Conservation (phyloP, 2,797 vertebrate genomes). For the Sphenodon punctatus region DNA sequence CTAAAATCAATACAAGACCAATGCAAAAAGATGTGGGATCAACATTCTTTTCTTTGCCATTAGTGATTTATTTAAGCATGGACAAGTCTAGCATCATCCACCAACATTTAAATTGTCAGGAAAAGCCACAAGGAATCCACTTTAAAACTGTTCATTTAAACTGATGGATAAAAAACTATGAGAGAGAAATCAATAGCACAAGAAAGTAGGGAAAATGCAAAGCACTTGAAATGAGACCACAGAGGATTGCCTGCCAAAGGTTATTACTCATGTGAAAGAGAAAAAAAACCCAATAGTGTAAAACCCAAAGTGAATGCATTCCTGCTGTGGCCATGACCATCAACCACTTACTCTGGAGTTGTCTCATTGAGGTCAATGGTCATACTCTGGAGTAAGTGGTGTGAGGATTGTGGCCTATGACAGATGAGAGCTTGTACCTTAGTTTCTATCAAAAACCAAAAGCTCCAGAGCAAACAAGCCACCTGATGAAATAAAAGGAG, state of each 20-base stretch:
- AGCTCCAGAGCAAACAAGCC: neutral
- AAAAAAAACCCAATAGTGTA: neutral
- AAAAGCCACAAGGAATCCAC: constrained; percentile 6
- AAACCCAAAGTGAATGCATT: neutral
- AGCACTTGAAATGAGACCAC: constrained; percentile 30
- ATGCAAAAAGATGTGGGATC: constrained; percentile 4
- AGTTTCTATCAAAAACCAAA: neutral
- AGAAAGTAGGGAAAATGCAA: neutral
- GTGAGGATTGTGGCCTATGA: too few species aligned
- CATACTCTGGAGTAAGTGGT: too few species aligned
- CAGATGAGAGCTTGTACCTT: neutral
- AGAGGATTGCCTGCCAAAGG: constrained; percentile 7
- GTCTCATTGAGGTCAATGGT: too few species aligned
- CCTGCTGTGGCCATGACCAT: neutral
- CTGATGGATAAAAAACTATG: constrained; percentile 29
- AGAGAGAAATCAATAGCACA: constrained; percentile 40
- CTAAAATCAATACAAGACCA: neutral
- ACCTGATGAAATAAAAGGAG: neutral
- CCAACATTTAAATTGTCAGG: constrained; percentile 33
- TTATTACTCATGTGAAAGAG: constrained; percentile 7
- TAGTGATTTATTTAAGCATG: constrained; percentile 35
- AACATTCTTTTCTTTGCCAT: neutral
- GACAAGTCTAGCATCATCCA: constrained; percentile 23
- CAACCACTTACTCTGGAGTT: too few species aligned
- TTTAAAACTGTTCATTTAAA: constrained; percentile 50